Percentiles rank a stretch among this genome's conserved stretches.
phyloP scores from a whole-genome alignment of 2,888 invertebrate genomes.

The Tachina lurida region DNA sequence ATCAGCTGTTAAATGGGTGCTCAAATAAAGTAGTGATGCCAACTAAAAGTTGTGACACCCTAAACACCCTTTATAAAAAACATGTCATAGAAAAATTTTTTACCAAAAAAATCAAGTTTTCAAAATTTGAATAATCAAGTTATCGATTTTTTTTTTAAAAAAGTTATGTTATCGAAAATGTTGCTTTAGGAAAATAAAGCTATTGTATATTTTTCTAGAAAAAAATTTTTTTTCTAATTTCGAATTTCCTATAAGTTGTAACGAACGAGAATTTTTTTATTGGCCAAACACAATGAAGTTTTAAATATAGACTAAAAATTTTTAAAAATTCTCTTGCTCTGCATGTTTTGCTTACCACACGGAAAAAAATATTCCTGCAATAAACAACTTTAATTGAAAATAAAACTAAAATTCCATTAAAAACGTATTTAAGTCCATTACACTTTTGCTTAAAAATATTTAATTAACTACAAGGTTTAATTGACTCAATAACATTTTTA shows the following conservation, averaged over 20 bases:
- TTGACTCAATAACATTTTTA: too few relatives aligned
- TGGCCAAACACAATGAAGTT: not conserved
- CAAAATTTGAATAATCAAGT: not conserved
- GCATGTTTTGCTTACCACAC: not conserved
- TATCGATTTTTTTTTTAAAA: not conserved
- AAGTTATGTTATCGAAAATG: not conserved
- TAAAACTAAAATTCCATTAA: too few relatives aligned
- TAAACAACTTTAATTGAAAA: too few relatives aligned
- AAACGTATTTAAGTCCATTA: too few relatives aligned
- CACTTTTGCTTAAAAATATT: too few relatives aligned
- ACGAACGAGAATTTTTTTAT: not conserved
- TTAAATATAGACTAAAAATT: not conserved
- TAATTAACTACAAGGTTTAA: too few relatives aligned
- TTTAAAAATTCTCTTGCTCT: not conserved
- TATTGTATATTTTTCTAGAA: not conserved
- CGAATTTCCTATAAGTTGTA: not conserved
- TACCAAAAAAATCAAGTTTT: not conserved
- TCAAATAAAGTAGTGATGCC: too few relatives aligned
- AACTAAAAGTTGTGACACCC: too few relatives aligned
- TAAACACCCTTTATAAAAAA: too few relatives aligned
- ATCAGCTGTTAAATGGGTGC: too few relatives aligned
- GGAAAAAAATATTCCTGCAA: too few relatives aligned
- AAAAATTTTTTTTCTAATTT: too few relatives aligned
- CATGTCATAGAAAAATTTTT: not conserved
- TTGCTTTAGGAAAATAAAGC: not conserved